Base-by-base conservation (phyloP, 2,888 invertebrate genomes). In the Ichneumoninae sp. region DNA sequence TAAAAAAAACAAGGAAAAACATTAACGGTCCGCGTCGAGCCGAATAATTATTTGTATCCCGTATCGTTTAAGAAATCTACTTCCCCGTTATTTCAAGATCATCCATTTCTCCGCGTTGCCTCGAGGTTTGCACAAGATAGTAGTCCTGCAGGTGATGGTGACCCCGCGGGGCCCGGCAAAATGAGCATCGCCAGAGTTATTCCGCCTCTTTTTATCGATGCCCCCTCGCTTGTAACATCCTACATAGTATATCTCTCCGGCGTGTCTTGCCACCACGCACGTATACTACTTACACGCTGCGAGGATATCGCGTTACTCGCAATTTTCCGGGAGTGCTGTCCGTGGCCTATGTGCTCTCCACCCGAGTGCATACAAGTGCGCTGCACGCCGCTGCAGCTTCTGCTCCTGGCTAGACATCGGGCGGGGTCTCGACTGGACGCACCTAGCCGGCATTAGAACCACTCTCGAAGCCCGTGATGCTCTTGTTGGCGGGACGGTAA, bases 271-370 rank as follows among this genome's bases (percentile, higher is more conserved):
- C 63, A 75, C 65, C 65, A 75, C 66, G 73, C 78, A 52, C 40
- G 52, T 65, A 26, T 76, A 71, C 71, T 65, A 76, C 75, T 80
- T 76, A 74, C 71, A 26, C 81, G 85, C 68, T 71, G 84, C 80
- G 16, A 16, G 16, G 73, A 86, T 88, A 88, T 88, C 86, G 87
- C 88, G 84, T 88, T 88, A 88, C 88, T 88, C 87, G 88, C 85
- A 85, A 88, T 88, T 88, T 88, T 87, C 88, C 80, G 84, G 88
- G 81, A 84, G 84, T 81, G 81, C 77, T 88, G 87, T 86, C 83
- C 74, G 81, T 76, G 81, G 76, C 66, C 71, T 81, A 81, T 83
- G 81, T 65, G 77, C 40, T 74, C 60, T 19, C 10, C 7, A 63
- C 50, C 13, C 66, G 44, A n/a, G 33, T 44, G 70, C 69, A 30